phyloP scores from a whole-genome alignment of 2,888 invertebrate species.

The Drepanosiphum platanoidis region DNA sequence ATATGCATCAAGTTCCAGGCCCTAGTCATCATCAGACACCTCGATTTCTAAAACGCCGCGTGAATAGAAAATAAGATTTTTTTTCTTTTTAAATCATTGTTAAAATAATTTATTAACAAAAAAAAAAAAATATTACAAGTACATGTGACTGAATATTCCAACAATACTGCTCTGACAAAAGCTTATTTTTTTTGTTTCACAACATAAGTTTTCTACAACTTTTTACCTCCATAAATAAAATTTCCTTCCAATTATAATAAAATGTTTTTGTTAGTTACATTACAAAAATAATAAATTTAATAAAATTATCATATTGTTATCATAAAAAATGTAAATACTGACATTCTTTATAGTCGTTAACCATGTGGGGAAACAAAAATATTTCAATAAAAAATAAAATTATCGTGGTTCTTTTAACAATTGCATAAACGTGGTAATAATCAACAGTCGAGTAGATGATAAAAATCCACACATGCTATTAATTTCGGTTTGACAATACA shows the following conservation, averaged over 20 bases:
- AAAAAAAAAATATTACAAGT: conserved; percentile 37
- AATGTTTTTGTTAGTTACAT: conserved; percentile 1
- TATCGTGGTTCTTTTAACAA: not conserved
- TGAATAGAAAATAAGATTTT: no score
- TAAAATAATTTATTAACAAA: conserved; percentile 51
- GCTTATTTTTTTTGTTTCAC: conserved; percentile 8
- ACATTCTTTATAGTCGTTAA: not conserved
- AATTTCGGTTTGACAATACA: not conserved
- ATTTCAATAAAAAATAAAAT: conserved; percentile 2
- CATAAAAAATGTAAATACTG: conserved; percentile 40
- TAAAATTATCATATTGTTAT: not conserved
- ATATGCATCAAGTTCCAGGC: no score
- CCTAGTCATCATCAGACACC: no score
- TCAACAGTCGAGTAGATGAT: conserved; percentile 2
- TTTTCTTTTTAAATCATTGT: not conserved
- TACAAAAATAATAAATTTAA: conserved; percentile 22
- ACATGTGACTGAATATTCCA: conserved; percentile 27
- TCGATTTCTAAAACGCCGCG: no score
- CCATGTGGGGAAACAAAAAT: no score
- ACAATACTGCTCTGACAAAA: conserved; percentile 47
- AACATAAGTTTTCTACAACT: conserved; percentile 26
- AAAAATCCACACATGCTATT: not conserved
- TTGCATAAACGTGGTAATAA: not conserved
- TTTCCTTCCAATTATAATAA: not conserved
- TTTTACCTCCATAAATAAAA: conserved; percentile 11